phyloP scores from a whole-genome alignment of 2,888 invertebrate species.

The Lordiphosa andalusiaca region DNA sequence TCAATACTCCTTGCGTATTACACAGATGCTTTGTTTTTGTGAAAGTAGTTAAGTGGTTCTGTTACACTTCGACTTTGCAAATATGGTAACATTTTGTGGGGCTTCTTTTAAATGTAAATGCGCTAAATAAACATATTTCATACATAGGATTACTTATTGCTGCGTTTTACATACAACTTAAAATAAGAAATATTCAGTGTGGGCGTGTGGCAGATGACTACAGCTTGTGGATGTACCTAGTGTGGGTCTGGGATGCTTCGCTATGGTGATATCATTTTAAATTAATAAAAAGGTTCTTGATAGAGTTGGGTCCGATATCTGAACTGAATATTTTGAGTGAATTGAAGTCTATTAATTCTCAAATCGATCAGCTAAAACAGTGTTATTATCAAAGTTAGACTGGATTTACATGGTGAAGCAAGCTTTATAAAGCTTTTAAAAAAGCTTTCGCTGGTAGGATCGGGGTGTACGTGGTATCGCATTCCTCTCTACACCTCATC shows the following conservation, averaged over 20 bases:
- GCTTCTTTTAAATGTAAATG: conserved; percentile 7
- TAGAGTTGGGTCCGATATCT: too few species aligned
- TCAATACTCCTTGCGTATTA: conserved; percentile 2
- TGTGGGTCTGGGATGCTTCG: neutral
- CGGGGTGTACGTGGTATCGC: too few species aligned
- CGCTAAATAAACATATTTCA: conserved; percentile 17
- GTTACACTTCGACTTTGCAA: neutral
- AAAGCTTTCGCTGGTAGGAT: too few species aligned
- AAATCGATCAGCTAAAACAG: too few species aligned
- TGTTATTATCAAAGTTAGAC: too few species aligned
- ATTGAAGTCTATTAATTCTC: too few species aligned
- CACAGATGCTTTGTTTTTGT: conserved; percentile 2
- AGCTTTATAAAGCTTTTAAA: too few species aligned
- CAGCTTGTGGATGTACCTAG: conserved; percentile 20
- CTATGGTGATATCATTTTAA: too few species aligned
- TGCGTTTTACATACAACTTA: conserved; percentile 37
- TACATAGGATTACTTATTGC: conserved; percentile 34
- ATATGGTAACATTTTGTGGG: conserved; percentile 9
- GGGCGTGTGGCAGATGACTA: conserved; percentile 32
- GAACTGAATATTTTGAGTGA: too few species aligned
- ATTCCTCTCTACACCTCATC: too few species aligned
- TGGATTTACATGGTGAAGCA: too few species aligned
- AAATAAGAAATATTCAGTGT: conserved; percentile 38
- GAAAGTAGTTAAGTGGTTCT: conserved; percentile 3
- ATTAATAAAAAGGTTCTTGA: too few species aligned